These are phyloP conservation scores for Macrophya alboannulata DNA, from an alignment of 2,888 invertebrate genomes.

Conservation along the genomic window DNA sequence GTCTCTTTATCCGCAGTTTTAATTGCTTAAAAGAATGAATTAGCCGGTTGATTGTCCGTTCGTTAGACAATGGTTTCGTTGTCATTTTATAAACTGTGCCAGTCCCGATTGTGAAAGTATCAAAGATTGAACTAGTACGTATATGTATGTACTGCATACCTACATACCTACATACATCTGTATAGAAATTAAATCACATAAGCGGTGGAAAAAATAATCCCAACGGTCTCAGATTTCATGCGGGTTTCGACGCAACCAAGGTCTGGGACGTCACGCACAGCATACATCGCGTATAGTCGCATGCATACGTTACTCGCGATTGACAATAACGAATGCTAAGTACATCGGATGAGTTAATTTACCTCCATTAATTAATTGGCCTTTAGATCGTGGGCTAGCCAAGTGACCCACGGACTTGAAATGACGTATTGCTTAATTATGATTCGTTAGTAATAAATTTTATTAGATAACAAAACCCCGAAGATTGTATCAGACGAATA, in stretches of 20 bases:
- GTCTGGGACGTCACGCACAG: slow-evolving; percentile 37
- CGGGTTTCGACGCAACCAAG: slow-evolving; percentile 51
- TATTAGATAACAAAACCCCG: slow-evolving; percentile 15
- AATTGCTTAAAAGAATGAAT: slow-evolving; percentile 46
- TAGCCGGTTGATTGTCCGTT: slow-evolving; percentile 1
- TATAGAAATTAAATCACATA: slow-evolving; percentile 39
- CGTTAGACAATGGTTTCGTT: slow-evolving; percentile 35
- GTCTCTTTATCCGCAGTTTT: slow-evolving; percentile 36
- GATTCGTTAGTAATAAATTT: slow-evolving; percentile 48
- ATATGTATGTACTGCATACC: background rate
- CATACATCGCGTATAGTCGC: slow-evolving; percentile 44
- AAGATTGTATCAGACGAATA: background rate
- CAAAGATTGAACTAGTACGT: background rate
- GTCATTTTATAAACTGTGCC: slow-evolving; percentile 27
- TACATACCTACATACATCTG: background rate
- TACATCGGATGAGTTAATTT: slow-evolving; percentile 77
- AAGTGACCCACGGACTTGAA: slow-evolving; percentile 41
- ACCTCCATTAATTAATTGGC: slow-evolving; percentile 77
- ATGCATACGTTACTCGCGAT: slow-evolving; percentile 62
- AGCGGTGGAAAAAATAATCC: slow-evolving; percentile 61
- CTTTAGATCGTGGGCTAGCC: slow-evolving; percentile 60
- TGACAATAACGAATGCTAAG: slow-evolving; percentile 78
- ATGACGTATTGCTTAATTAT: slow-evolving; percentile 54
- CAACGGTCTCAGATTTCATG: slow-evolving; percentile 75
- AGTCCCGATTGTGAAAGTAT: slow-evolving; percentile 18